Evolutionary conservation across 2,888 invertebrate species (phyloP), one percentile per base, ranked within the genome.

Genomic region (Apodemia zela): DNA sequence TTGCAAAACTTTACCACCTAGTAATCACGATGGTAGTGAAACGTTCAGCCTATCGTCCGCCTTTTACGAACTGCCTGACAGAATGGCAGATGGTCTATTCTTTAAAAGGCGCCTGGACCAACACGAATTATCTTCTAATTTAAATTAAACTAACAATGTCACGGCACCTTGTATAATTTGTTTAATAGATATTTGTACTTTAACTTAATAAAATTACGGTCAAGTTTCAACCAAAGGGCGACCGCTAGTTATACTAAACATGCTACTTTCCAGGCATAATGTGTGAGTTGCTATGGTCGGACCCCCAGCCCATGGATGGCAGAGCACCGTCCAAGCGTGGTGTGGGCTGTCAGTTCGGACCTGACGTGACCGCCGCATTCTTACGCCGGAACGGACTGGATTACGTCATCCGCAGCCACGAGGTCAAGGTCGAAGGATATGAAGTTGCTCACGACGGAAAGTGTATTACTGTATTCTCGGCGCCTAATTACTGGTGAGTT

Each of bases 201-300:
- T 21, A 2, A 21, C 21, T 1, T 21, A 21, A 21, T 21, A 21
- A 2, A 21, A 21, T 21, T 21, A 21, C 18, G 13, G 42, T 71
- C 69, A 7, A 33, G 35, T 13, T 45, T 21, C 21, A 21, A 21
- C 21, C 21, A 21, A 21, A 21, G 21, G n/a, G 6, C 6, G 0
- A 15, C 11, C 15, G n/a, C 11, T 8, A 8, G 10, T 8, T 35
- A 35, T 1, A 35, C 2, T 5, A 35, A 35, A 35, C 3, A 35
- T 2, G 35, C 5, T 35, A 5, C 10, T 42, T 69, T 54, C 0
- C 81, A 94, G 95, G 95, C 67, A 93, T 97, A 69, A 99, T 99
- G 99, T 99, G 99, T 84, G 99, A 99, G 83, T 91, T 99, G 63
- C 93, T 99, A 18, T 99, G 99, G 99, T 98, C 98, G 0, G 99